Percentiles rank a stretch among this genome's conserved stretches.
Evolutionary conservation across 2,797 vertebrate species (phyloP).

Genomic region (Picus viridis): DNA sequence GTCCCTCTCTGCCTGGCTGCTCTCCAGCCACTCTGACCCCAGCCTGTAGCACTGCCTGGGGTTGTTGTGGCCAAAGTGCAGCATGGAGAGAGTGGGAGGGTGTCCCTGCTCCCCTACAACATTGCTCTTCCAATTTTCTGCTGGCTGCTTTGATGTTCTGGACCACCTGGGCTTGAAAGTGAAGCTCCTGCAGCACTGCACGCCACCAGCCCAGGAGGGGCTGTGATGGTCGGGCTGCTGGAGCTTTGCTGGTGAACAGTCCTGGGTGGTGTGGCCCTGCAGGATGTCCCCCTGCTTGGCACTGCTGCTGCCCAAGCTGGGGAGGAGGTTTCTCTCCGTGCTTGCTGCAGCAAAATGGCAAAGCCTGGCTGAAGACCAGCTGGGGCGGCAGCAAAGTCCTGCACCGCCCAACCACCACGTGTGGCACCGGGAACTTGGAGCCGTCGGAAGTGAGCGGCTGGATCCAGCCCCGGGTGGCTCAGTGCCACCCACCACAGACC

Average conservation of each 20-base stretch:
- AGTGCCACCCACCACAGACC: not conserved
- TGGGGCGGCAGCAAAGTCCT: fast-evolving
- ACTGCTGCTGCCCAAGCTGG: fast-evolving
- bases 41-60: no score
- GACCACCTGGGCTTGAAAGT: not conserved
- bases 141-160: not conserved
- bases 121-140: not conserved
- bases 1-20: no score
- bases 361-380: not conserved
- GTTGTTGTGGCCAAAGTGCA: no score
- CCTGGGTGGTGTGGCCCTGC: not conserved
- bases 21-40: no score
- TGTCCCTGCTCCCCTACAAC: not conserved
- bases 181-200: not conserved
- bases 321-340: not conserved
- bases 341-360: not conserved
- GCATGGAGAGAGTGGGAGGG: not conserved
- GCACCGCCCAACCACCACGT: fast-evolving
- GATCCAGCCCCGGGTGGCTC: not conserved
- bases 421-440: not conserved
- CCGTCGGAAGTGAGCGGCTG: fast-evolving
- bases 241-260: not conserved
- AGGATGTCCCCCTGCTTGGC: no score
- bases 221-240: not conserved
- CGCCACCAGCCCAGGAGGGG: fast-evolving